Percentiles rank a stretch among this genome's conserved stretches.
Evolutionary conservation across 2,113 vertebrate genomes (phyloP).

Genomic region (Nipponia nippon): DNA sequence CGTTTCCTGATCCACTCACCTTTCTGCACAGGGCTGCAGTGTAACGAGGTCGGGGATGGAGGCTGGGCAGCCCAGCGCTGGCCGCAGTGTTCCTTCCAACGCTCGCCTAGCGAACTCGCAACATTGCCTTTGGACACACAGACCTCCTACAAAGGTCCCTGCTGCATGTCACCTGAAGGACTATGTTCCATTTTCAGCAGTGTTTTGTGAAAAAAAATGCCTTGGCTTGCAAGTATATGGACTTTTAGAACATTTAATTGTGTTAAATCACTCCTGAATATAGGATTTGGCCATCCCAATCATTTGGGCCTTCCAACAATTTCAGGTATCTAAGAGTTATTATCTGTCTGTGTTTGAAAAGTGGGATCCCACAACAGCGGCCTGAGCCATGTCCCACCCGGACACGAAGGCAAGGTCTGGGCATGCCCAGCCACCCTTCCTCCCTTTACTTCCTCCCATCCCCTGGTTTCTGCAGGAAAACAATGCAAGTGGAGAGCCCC

Average conservation of each 20-base stretch:
- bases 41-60: not conserved
- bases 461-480: not conserved
- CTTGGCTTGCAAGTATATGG: not conserved
- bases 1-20: fast-evolving
- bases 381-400: not conserved
- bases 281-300: not conserved
- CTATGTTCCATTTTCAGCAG: not conserved
- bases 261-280: not conserved
- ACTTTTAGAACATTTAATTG: not conserved
- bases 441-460: not conserved
- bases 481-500: not conserved
- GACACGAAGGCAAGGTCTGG: not conserved
- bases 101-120: not conserved
- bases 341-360: not conserved
- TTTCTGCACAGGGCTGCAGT: not conserved
- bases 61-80: no score
- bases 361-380: not conserved
- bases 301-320: not conserved
- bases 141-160: not conserved
- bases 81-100: not conserved
- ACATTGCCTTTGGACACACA: not conserved
- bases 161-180: not conserved
- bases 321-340: not conserved
- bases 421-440: no score
- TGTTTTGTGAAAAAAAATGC: not conserved